Evolutionary conservation across 92 coral and sea anemone species (phyloP), one percentile per base, ranked within the genome.

Genomic region (Siderastrea radians): DNA sequence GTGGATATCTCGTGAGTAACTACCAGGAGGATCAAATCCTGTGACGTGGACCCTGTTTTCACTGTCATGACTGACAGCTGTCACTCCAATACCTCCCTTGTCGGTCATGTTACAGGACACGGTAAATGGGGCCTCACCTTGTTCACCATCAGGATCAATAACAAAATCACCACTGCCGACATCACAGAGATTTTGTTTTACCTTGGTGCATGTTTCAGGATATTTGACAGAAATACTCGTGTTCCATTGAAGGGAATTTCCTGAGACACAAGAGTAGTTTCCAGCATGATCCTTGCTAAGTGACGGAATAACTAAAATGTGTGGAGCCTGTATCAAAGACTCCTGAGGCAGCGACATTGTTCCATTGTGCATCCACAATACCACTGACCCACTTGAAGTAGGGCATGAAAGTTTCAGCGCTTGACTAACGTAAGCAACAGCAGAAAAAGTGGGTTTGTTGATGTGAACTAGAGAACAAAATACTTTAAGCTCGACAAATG

Each of bases 1-100:
- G 9, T 44, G 51, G 46, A 86, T 61, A 1, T 77, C 73, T 1
- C 68, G 72, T 26, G 49, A 13, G 67, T 77, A 75, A 16, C 57
- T 43, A 5, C 78, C 84, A 16, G 15, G 3, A 4, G 44, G 14
- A 1, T 74, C 62, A 57, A 61, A 72, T 7, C 90, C 79, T 16
- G 1, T 46, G 15, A 83, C 70, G 9, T 48, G 75, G 10, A 60
- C 71, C 61, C 86, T 79, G 19, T 58, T 47, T 26, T 79, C 91
- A 19, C 90, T 87, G 81, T 87, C 82, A 43, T 87, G 91, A 50
- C 87, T 77, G 64, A 87, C 85, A 75, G 48, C 85, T 81, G 91
- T 81, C 87, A 81, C 75, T 52, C 84, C 84, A 26, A 80, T 38
- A 1, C 84, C 75, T 7, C 52, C 84, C 44, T 80, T 71, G 83